A percentile compares a stretch with the other conserved stretches of the same genome.
phyloP scores from a whole-genome alignment of 2,888 invertebrate species.

The Nemoura dubitans region DNA sequence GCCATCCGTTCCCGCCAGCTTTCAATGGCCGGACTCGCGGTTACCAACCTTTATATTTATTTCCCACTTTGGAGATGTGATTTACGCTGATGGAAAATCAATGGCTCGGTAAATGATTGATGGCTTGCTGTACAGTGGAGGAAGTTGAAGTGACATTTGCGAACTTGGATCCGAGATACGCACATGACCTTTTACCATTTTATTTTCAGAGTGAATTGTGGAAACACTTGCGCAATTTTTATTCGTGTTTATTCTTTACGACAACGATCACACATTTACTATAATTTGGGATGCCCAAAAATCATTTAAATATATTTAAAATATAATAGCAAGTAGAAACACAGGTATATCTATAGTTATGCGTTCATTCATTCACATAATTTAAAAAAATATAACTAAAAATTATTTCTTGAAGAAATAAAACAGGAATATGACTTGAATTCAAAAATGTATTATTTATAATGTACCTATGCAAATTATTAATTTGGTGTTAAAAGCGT shows the following conservation, averaged over 20 bases:
- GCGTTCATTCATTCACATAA: neutral
- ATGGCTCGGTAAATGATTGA: neutral
- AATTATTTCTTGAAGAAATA: neutral
- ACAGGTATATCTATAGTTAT: neutral
- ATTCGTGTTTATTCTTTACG: neutral
- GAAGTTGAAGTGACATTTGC: neutral
- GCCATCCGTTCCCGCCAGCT: neutral
- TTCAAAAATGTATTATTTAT: slow-evolving; percentile 18
- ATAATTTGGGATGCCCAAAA: neutral
- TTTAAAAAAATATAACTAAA: neutral
- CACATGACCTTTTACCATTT: neutral
- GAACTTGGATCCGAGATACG: neutral
- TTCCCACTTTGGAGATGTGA: neutral
- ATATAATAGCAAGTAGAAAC: neutral
- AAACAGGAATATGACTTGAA: slow-evolving; percentile 25
- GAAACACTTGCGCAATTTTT: neutral
- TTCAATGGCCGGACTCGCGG: neutral
- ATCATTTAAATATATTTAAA: neutral
- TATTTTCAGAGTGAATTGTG: neutral
- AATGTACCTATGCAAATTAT: neutral
- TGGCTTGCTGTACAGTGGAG: neutral
- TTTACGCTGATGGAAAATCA: neutral
- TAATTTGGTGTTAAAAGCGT: neutral
- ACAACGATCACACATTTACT: neutral
- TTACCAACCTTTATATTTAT: neutral